Evolutionary conservation across 2,797 vertebrate genomes (phyloP).

Genomic region (Discoglossus pictus): DNA sequence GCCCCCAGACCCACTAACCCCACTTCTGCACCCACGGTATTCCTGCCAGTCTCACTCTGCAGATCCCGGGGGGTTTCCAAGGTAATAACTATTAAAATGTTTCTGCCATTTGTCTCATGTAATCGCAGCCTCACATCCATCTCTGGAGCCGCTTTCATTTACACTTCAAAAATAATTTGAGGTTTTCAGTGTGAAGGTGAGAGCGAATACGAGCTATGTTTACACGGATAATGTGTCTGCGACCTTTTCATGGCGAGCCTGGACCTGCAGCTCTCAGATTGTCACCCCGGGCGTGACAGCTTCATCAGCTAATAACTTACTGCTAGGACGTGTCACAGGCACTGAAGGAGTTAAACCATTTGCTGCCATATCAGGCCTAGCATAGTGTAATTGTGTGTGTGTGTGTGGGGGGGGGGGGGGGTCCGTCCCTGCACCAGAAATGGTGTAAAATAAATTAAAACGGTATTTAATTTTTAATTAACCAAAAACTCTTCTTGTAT

Average conservation of each 20-base stretch:
- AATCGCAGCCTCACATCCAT: constrained; percentile 69
- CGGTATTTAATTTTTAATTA: too few species aligned
- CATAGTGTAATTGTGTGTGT: too few species aligned
- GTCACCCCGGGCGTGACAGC: constrained; percentile 60
- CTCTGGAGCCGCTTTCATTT: constrained; percentile 72
- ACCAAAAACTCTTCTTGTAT: too few species aligned
- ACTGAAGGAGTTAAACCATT: not conserved
- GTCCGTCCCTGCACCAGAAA: too few species aligned
- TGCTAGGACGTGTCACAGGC: too few species aligned
- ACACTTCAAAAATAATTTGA: constrained; percentile 76
- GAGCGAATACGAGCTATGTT: constrained; percentile 73
- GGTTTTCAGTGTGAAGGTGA: constrained; percentile 72
- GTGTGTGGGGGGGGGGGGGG: too few species aligned
- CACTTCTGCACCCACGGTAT: too few species aligned
- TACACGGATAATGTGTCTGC: constrained; percentile 71
- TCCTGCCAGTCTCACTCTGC: constrained; percentile 61
- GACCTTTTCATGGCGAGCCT: constrained; percentile 72
- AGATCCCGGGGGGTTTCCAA: constrained; percentile 53
- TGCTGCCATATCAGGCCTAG: too few species aligned
- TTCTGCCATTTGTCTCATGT: constrained; percentile 72
- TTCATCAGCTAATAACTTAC: constrained; percentile 61
- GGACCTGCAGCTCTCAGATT: constrained; percentile 66
- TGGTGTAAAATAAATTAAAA: too few species aligned
- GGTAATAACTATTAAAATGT: constrained; percentile 74
- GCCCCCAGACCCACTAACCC: too few species aligned